Evolutionary conservation across 2,888 invertebrate genomes (phyloP).

Genomic region (Terebella lapidaria): DNA sequence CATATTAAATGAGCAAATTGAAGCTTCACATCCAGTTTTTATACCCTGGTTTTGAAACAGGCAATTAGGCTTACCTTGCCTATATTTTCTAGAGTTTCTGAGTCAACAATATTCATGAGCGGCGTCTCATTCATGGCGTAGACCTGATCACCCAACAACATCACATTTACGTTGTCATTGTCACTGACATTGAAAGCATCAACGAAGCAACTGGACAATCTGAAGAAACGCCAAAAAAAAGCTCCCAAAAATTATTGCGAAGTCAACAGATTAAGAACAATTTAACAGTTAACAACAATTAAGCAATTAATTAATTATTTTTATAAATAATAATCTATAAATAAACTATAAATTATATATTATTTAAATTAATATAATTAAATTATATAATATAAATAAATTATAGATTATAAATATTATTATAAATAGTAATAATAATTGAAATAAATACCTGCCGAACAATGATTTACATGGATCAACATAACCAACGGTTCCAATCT

Average conservation of each 20-base stretch:
- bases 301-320: too few relatives aligned
- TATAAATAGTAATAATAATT: not conserved
- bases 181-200: not conserved
- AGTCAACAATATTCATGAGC: conserved; percentile 70
- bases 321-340: not conserved
- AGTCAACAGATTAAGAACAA: not conserved
- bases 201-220: conserved; percentile 38
- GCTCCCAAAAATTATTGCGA: not conserved
- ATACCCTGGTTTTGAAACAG: too few relatives aligned
- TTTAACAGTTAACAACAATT: not conserved
- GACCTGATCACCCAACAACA: conserved; percentile 81
- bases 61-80: conserved; percentile 63
- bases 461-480: not conserved
- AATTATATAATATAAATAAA: not conserved
- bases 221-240: conserved; percentile 13
- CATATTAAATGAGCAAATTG: too few relatives aligned
- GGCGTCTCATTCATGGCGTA: conserved; percentile 83
- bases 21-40: too few relatives aligned
- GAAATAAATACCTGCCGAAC: not conserved
- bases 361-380: not conserved
- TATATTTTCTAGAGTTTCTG: conserved; percentile 71
- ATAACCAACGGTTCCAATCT: not conserved
- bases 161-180: conserved; percentile 60
- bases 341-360: not conserved
- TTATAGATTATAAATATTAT: not conserved